A percentile compares a stretch with the other conserved stretches of the same genome.
Evolutionary conservation across 2,888 invertebrate species (phyloP).

Genomic region (Aspidiotus destructor): DNA sequence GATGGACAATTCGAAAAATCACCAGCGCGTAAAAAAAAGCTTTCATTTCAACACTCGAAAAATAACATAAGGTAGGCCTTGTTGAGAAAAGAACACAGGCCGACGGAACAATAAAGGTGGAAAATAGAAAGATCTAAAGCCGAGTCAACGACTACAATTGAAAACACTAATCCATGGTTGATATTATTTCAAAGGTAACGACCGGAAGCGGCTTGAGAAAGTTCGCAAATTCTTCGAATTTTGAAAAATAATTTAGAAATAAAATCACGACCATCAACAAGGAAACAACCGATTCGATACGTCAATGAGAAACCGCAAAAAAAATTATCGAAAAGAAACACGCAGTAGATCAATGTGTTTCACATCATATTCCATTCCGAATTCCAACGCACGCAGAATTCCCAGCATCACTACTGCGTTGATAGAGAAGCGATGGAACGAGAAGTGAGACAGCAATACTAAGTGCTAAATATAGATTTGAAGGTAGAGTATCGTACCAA

Average conservation of each 20-base stretch:
- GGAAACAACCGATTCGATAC: not conserved
- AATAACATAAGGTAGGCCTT: not conserved
- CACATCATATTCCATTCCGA: constrained; percentile 17
- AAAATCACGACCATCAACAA: not conserved
- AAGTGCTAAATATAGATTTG: constrained; percentile 24
- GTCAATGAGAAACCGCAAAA: constrained; percentile 12
- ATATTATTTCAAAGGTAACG: too few relatives aligned
- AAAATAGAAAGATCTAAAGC: too few relatives aligned
- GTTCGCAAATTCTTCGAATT: too few relatives aligned
- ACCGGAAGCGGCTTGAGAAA: too few relatives aligned
- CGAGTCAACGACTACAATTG: too few relatives aligned
- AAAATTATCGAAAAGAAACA: not conserved
- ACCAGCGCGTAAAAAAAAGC: constrained; percentile 17
- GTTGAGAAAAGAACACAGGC: not conserved
- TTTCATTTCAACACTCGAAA: constrained; percentile 14
- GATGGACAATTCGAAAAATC: constrained; percentile 8
- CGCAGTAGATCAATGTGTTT: constrained; percentile 17
- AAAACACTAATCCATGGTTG: too few relatives aligned
- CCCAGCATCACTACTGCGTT: not conserved
- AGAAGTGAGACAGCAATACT: constrained; percentile 6
- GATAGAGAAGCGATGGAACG: too few relatives aligned
- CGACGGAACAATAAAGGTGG: too few relatives aligned
- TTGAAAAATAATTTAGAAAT: too few relatives aligned
- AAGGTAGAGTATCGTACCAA: constrained; percentile 14
- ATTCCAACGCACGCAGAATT: constrained; percentile 20